A percentile compares a stretch with the other conserved stretches of the same genome.
Evolutionary conservation across 64 coral and sea anemone species (phyloP).

Genomic region (Montipora efflorescens): DNA sequence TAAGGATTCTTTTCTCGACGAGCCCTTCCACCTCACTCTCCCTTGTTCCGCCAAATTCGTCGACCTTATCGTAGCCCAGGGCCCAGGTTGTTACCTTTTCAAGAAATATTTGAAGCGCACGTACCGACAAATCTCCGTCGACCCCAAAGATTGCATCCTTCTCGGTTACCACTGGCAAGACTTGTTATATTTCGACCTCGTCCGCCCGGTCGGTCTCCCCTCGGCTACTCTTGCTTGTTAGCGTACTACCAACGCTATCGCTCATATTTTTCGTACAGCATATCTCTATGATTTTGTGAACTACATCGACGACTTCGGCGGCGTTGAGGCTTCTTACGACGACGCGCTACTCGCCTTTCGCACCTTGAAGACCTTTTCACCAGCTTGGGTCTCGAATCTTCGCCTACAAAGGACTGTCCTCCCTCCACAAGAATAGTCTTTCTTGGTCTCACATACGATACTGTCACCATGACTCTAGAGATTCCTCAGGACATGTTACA

Average conservation of each 20-base stretch:
- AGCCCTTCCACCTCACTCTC: background rate
- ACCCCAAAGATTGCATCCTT: no score
- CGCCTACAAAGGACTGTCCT: no score
- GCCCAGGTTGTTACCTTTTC: slow-evolving; percentile 7
- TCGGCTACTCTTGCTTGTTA: slow-evolving; percentile 57
- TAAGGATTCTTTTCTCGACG: background rate
- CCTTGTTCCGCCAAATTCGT: background rate
- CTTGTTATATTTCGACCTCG: slow-evolving; percentile 19
- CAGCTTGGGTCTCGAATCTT: slow-evolving; percentile 26
- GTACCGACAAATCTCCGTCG: no score
- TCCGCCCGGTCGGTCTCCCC: slow-evolving; percentile 43
- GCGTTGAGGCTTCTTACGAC: background rate
- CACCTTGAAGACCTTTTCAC: slow-evolving; percentile 15
- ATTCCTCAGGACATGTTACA: slow-evolving; percentile 3
- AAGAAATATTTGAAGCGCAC: background rate
- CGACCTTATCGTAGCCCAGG: background rate
- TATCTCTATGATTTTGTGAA: background rate
- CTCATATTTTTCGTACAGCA: slow-evolving; percentile 30
- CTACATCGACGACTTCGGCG: slow-evolving; percentile 66
- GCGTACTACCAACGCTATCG: slow-evolving; percentile 57
- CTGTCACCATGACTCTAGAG: background rate
- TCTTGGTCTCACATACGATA: slow-evolving; percentile 26
- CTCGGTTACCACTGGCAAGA: background rate
- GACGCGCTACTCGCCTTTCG: background rate
- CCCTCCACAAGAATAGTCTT: no score